Evolutionary conservation across 2,113 vertebrate genomes (phyloP), one percentile per base, ranked within the genome.

Genomic region (Salvelinus sp.): DNA sequence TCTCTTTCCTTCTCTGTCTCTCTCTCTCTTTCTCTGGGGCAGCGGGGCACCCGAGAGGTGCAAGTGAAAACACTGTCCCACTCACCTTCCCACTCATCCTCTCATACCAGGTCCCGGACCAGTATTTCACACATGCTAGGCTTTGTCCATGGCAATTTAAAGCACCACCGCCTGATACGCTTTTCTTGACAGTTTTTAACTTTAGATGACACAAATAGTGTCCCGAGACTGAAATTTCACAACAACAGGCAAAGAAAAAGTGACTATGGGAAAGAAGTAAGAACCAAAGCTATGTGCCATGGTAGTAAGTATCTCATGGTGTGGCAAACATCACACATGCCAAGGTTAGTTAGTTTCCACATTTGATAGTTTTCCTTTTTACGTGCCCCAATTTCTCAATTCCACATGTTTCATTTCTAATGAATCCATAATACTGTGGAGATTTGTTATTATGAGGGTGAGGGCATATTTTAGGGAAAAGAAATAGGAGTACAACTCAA

Each of bases 11-110:
- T 9, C 48, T 48, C 47, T 23, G 23, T 28, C 28, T 38, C 20
- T 23, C 33, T 44, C 25, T 25, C 44, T 82, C 69, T 83, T 67
- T 82, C 80, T 82, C 63, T 62, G 83, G 69, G 38, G 54, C 50
- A 79, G 50, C 28, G 33, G 78, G 82, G 76, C 74, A 85, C 38
- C 23, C 82, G 74, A 82, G 77, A 70, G 38, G 77, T 73, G 76
- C 77, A 75, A 77, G 78, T 67, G 81, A 38, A 89, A 91, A 89
- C 85, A 80, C 9, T 1, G 77, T 78, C 86, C 83, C 88, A 80
- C 85, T 80, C 82, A 82, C 25, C 28, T 66, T 71, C 79, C 75
- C 73, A 72, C 76, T 73, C 69, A 79, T 72, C 79, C 79, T 84
- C 20, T 20, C 67, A 44, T 9, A n/a, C 20, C 6, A 60, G 72